Evolutionary conservation across 2,797 vertebrate genomes (phyloP), one percentile per base, ranked within the genome.

Genomic region (Meriones psammophilus): DNA sequence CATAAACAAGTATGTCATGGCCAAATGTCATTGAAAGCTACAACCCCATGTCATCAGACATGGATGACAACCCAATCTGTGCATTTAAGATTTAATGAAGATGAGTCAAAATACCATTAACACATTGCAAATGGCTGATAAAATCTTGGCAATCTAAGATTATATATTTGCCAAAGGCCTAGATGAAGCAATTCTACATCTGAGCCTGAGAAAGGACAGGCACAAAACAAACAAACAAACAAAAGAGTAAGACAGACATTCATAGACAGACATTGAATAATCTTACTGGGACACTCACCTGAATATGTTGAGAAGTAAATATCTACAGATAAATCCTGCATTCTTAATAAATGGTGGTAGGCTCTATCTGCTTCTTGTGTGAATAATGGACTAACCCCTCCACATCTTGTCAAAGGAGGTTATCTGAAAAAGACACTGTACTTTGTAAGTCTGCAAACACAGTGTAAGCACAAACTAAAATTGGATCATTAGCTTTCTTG

Each of bases 1-100:
- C 9, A 92, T 17, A 24, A 85, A 7, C 36, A 74, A 36, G 3
- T 20, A 90, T 89, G 46, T 91, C 69, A 86, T 0, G 28, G 74
- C 80, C 42, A 94, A 92, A 84, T 20, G 22, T 84, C 91, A 62
- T 79, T 84, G 88, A 42, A 92, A 71, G 10, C 33, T 56, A 46
- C 84, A n/a, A 84, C 12, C 80, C n/a, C 33, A 58, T 2, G 12
- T 78, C 68, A 92, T 60, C 64, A 89, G 81, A 92, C 17, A 76
- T 39, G 56, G 80, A 80, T 83, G 33, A 33, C 42, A 94, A 76
- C 66, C 39, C n/a, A 81, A 28, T 28, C 68, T 84, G n/a, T 36
- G 26, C 33, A 60, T 7, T 60, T 62, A 79, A 90, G 36, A 88
- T 1, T 8, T 12, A 90, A n/a, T 92, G 39, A 89, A 71, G 54